A percentile compares a stretch with the other conserved stretches of the same genome.
Evolutionary conservation across 2,113 vertebrate genomes (phyloP).

Genomic region (Phrynosoma blainvillii): DNA sequence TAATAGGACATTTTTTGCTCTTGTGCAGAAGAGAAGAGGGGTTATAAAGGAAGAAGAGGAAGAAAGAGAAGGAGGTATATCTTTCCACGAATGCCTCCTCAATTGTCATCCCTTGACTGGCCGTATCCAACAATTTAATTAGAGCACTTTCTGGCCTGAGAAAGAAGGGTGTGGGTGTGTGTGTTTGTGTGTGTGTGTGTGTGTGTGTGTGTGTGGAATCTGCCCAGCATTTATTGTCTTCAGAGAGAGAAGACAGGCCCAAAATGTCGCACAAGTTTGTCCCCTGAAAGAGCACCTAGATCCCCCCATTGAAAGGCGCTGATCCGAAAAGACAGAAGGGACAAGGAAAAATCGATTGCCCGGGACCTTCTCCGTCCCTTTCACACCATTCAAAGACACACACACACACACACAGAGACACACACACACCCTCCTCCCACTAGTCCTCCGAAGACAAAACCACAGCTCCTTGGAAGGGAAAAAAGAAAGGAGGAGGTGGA

Average conservation of each 20-base stretch:
- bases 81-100: conserved; percentile 69
- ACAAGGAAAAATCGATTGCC: conserved; percentile 88
- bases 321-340: conserved; percentile 89
- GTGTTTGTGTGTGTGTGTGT: not conserved
- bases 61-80: too few species aligned
- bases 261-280: conserved; percentile 90
- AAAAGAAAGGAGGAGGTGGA: conserved; percentile 31
- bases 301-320: conserved; percentile 85
- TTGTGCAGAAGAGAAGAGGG: too few species aligned
- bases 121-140: conserved; percentile 86
- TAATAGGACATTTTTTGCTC: too few species aligned
- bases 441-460: conserved; percentile 86
- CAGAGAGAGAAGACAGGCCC: conserved; percentile 85
- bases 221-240: conserved; percentile 84
- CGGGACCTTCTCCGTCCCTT: conserved; percentile 88
- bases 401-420: conserved; percentile 50
- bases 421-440: not conserved
- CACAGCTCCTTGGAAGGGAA: conserved; percentile 78
- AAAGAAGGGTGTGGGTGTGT: conserved; percentile 27
- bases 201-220: conserved; percentile 49
- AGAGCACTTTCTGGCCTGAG: conserved; percentile 77
- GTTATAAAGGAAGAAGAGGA: too few species aligned
- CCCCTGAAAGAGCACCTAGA: conserved; percentile 86
- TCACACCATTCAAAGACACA: conserved; percentile 85
- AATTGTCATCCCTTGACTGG: conserved; percentile 81